Base-by-base conservation (phyloP, 2,888 invertebrate species). In the Griposia aprilina region DNA sequence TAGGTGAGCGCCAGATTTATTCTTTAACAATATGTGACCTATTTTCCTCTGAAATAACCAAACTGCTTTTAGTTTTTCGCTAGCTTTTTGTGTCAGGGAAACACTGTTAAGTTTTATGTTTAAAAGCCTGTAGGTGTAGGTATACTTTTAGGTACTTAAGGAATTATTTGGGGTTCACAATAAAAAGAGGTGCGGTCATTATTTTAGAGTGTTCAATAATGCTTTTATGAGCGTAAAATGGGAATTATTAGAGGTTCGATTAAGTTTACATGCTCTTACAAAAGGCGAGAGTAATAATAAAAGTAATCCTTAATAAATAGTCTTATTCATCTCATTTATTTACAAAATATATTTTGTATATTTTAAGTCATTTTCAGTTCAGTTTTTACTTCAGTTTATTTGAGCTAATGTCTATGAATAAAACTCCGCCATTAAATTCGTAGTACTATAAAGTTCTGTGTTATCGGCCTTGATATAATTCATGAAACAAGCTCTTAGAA, bases 1-100 rank as follows among this genome's bases (percentile, higher is more conserved):
- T 85, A 85, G 86, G 80, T 83, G 75, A 85, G 15, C 80, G 17
- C 48, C 50, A 77, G 74, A 82, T 76, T 67, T 75, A 65, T 81
- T 78, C 52, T 83, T 41, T n/a, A 72, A 83, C 80, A 82, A 74
- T 65, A 26, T 75, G 73, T 78, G 83, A 80, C 86, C 85, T 71
- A 85, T 75, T 77, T 84, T 73, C 48, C 20, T 69, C 74, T 74
- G 71, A 71, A 72, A 83, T 65, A 81, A 59, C 72, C 65, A 52
- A 83, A 72, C 55, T 62, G 52, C 50, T 80, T 80, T 83, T 75
- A 57, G 26, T 26, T 59, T 78, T 83, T 71, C 63, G 17, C 68
- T 20, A 20, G 57, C 6, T 83, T 83, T 83, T 84, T 36, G 72
- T 81, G 81, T 83, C 66, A 76, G 57, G 30, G 69, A 50, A 76